Evolutionary conservation across 2,797 vertebrate species (phyloP), one percentile per base, ranked within the genome.

Genomic region (Myripristis jacobus): DNA sequence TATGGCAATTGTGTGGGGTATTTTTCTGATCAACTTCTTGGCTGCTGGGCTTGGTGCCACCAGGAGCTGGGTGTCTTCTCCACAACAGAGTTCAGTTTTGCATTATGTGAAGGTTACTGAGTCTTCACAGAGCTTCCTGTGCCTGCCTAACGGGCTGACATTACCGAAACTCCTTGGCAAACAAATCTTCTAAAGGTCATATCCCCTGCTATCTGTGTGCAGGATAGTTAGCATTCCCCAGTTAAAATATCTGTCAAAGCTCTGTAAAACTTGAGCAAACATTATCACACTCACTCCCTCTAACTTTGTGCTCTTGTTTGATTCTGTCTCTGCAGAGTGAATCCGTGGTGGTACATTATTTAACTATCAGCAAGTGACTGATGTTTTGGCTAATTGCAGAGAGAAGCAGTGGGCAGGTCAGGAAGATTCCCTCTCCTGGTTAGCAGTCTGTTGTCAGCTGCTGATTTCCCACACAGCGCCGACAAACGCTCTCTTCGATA

Each of bases 1-100:
- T 94, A 93, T 69, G 21, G 70, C 88, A 81, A 92, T 91, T 92
- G 89, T 92, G 90, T 91, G 89, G 84, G 88, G 86, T 91, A 86
- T 91, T 91, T 87, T 91, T 87, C 84, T 67, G 84, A 87, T 90
- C 83, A 91, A 88, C 83, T 89, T 84, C 85, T 90, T 83, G 82
- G 85, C 88, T 75, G 77, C 76, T 66, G 24, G 77, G 73, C 72
- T 74, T 54, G 4, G 72, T 46, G 79, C 70, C 83, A 83, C 68
- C 29, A 57, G 69, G 63, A 67, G 69, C 73, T 79, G 73, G 74
- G 81, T 76, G 71, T 77, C 79, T 80, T 83, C 74, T 66, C 71
- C 59, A 84, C 60, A 69, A 71, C 69, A 21, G 66, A 66, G 86
- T 87, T 88, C 79, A 83, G 75, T 52, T 74, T 38, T 57, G 77